Evolutionary conservation across 2,797 vertebrate genomes (phyloP).

Genomic region (Urocyon cinereoargenteus): DNA sequence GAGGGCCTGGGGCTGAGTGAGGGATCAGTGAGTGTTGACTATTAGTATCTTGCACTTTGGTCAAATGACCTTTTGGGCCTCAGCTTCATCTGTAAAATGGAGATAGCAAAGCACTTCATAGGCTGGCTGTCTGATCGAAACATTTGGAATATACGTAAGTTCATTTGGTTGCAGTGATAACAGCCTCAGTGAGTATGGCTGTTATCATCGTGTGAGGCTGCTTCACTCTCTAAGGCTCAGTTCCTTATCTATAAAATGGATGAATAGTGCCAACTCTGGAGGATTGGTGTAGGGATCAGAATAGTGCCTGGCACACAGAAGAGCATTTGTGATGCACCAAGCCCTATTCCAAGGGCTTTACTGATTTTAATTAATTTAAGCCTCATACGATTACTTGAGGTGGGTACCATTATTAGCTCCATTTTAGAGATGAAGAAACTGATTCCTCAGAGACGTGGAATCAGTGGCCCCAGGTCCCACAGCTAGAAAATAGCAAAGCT

Average conservation of each 20-base stretch:
- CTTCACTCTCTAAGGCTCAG: neutral
- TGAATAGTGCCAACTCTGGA: neutral
- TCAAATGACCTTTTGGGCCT: neutral
- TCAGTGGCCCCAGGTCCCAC: neutral
- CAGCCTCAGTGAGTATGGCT: neutral
- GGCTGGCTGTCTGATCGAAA: neutral
- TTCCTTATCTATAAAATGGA: neutral
- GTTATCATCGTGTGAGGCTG: neutral
- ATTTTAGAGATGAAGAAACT: constrained; percentile 37
- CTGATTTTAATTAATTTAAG: neutral
- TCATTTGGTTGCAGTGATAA: neutral
- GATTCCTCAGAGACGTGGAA: neutral
- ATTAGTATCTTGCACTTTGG: neutral
- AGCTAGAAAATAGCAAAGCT: neutral
- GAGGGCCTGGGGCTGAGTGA: neutral
- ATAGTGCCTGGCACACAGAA: neutral
- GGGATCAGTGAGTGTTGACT: neutral
- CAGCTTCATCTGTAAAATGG: neutral
- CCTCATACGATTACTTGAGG: neutral
- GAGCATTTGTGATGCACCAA: neutral
- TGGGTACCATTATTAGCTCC: neutral
- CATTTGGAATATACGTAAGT: neutral
- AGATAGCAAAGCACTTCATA: neutral
- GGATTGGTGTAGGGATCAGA: neutral
- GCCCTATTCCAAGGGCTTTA: neutral